Evolutionary conservation across 2,797 vertebrate species (phyloP).

Genomic region (Sylvilagus floridanus): DNA sequence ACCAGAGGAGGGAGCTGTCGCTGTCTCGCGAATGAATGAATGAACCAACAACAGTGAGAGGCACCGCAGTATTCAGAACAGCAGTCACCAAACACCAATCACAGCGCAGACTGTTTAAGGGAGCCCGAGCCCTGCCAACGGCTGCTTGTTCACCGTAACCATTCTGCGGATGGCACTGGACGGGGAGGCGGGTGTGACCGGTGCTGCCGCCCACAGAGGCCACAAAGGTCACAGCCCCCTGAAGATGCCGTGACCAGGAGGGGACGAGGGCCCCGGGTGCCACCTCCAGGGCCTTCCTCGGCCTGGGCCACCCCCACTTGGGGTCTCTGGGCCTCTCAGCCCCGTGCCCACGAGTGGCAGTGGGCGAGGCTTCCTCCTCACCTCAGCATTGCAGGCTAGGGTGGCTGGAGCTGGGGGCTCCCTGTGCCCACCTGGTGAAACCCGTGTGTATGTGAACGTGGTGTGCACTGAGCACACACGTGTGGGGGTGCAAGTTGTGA

Average conservation of each 20-base stretch:
- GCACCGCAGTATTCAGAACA: background rate
- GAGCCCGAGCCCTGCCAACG: background rate
- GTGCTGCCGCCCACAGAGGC: background rate
- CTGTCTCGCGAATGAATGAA: too few species aligned
- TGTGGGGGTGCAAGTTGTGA: too few species aligned
- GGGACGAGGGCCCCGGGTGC: background rate
- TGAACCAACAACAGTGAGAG: too few species aligned
- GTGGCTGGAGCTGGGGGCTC: background rate
- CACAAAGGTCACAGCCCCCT: background rate
- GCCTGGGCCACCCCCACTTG: accelerated
- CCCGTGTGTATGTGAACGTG: background rate
- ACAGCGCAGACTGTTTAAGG: background rate
- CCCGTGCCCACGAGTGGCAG: too few species aligned
- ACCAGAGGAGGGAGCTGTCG: too few species aligned
- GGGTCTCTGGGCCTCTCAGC: background rate
- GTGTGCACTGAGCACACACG: background rate
- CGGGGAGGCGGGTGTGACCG: background rate
- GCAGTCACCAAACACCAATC: background rate
- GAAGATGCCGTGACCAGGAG: too few species aligned
- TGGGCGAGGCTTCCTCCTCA: background rate
- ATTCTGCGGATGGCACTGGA: background rate
- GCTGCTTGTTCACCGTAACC: background rate
- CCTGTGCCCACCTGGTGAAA: background rate
- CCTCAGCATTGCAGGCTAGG: background rate
- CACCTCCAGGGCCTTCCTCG: too few species aligned